Evolutionary conservation across 1,140 invertebrate species (phyloP).

Genomic region (Galendromus occidentalis): DNA sequence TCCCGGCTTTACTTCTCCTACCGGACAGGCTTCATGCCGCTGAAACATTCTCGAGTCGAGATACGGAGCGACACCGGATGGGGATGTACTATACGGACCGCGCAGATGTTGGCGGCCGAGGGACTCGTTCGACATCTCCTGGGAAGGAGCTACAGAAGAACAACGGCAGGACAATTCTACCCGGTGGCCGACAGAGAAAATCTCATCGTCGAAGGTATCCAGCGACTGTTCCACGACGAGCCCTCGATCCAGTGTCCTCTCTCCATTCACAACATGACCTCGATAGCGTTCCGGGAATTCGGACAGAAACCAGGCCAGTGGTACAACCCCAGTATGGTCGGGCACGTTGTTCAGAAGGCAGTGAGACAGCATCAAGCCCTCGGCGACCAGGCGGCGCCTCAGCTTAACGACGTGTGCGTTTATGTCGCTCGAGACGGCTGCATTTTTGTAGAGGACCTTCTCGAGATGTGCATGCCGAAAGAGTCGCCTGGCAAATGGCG

Average conservation of each 20-base stretch:
- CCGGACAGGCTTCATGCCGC: not conserved
- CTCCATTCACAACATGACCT: not conserved
- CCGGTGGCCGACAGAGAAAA: not conserved
- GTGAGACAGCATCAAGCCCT: not conserved
- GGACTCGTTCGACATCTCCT: not conserved
- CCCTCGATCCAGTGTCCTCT: not conserved
- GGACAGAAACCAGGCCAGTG: not conserved
- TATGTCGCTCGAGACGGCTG: not conserved
- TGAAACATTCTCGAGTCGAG: not conserved
- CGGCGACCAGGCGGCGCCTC: not conserved
- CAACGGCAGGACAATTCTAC: too few species aligned
- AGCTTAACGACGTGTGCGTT: not conserved
- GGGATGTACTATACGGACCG: not conserved
- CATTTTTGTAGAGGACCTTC: not conserved
- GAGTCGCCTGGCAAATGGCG: not conserved
- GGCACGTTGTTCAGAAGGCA: not conserved
- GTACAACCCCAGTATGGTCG: conserved; percentile 1
- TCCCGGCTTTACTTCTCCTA: not conserved
- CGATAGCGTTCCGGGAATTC: not conserved
- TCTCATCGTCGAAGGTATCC: not conserved
- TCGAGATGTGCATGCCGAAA: not conserved
- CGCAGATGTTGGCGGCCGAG: not conserved
- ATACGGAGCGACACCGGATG: not conserved
- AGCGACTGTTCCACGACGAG: not conserved
- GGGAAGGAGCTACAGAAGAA: not conserved